Evolutionary conservation across 2,113 vertebrate species (phyloP).

Genomic region (Balaeniceps rex): DNA sequence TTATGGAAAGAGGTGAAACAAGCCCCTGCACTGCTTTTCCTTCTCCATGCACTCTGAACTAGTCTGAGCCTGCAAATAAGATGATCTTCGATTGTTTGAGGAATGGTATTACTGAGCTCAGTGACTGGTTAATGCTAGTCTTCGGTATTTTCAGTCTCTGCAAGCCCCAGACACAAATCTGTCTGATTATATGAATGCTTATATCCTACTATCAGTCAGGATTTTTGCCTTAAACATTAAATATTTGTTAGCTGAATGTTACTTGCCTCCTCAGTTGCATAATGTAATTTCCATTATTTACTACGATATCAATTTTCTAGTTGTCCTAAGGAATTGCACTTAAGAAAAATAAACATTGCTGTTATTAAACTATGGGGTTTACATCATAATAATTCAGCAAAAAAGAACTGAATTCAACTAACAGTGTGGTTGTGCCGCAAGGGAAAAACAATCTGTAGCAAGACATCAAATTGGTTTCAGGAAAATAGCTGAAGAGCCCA

Average conservation of each 20-base stretch:
- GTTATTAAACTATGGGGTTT: not conserved
- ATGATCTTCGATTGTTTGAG: not conserved
- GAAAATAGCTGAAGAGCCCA: conserved; percentile 46
- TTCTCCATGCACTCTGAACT: not conserved
- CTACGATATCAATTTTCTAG: not conserved
- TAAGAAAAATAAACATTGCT: not conserved
- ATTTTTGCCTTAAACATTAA: not conserved
- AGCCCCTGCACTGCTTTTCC: not conserved
- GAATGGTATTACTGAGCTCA: not conserved
- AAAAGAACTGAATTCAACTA: not conserved
- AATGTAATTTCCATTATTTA: not conserved
- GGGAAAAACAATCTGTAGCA: conserved; percentile 49
- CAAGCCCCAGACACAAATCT: not conserved
- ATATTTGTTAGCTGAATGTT: not conserved
- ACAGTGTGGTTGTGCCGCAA: not conserved
- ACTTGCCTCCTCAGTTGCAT: not conserved
- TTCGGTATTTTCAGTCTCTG: not conserved
- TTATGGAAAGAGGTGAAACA: not conserved
- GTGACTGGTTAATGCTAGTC: not conserved
- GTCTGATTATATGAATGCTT: not conserved
- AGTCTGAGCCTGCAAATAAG: not conserved
- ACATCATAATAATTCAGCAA: not conserved
- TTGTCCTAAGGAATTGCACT: not conserved
- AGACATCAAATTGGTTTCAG: conserved; percentile 65
- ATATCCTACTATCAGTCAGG: not conserved